Evolutionary conservation across 2,113 vertebrate species (phyloP).

Genomic region (Noctilio leporinus): DNA sequence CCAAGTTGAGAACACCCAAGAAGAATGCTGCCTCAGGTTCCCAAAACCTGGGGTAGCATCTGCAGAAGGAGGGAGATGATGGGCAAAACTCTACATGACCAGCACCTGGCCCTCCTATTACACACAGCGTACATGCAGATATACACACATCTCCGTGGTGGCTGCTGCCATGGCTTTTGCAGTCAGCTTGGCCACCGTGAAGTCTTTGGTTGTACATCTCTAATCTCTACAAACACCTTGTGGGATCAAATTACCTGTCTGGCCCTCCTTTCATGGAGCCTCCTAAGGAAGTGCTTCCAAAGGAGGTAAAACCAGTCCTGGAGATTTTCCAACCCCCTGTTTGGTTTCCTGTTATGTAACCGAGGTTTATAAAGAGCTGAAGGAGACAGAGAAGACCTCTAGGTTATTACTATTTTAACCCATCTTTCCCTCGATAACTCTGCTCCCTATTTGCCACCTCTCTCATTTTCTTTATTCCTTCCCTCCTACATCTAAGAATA

Average conservation of each 20-base stretch:
- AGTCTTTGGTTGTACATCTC: neutral
- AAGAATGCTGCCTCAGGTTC: neutral
- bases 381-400: neutral
- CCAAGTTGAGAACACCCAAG: neutral
- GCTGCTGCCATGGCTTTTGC: neutral
- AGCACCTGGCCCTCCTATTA: neutral
- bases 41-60: neutral
- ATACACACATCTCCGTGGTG: neutral
- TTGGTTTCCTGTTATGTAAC: neutral
- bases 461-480: slow-evolving; percentile 2
- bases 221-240: neutral
- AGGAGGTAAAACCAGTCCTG: neutral
- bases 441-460: neutral
- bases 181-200: neutral
- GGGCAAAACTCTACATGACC: neutral
- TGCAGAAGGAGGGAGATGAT: neutral
- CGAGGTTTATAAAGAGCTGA: neutral
- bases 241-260: neutral
- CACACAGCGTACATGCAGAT: neutral
- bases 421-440: neutral
- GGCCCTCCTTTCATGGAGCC: no score
- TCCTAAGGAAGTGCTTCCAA: neutral
- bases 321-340: neutral
- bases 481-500: neutral
- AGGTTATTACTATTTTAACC: neutral